phyloP scores from a whole-genome alignment of 2,113 vertebrate species.

The Glareola pratincola region DNA sequence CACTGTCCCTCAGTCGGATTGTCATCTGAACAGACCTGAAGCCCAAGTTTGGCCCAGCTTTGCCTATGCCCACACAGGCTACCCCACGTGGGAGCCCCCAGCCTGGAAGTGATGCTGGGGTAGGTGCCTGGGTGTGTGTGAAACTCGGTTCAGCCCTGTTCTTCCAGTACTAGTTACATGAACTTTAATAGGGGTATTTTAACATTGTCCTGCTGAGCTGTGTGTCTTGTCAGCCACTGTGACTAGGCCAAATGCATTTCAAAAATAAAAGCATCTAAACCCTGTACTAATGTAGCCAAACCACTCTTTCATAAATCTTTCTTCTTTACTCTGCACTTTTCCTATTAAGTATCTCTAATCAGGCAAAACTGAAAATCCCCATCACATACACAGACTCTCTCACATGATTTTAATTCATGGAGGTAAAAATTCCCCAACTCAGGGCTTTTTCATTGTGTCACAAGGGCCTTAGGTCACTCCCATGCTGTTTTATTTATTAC shows the following conservation, averaged over 20 bases:
- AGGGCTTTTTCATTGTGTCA: slow-evolving; percentile 4
- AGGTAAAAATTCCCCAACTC: neutral
- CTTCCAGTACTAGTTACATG: fast-evolving
- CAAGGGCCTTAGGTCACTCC: neutral
- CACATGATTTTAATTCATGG: slow-evolving; percentile 11
- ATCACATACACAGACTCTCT: neutral
- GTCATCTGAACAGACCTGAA: neutral
- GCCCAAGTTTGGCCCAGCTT: neutral
- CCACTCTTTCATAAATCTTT: neutral
- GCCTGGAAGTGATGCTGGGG: neutral
- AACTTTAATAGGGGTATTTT: neutral
- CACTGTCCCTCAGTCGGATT: neutral
- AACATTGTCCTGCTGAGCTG: neutral
- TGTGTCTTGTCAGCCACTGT: neutral
- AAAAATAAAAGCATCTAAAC: neutral
- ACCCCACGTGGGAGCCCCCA: fast-evolving
- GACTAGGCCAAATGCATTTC: neutral
- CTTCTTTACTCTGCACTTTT: neutral
- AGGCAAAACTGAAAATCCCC: slow-evolving; percentile 39
- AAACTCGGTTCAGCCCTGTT: neutral
- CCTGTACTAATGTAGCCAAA: neutral
- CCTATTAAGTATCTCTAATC: neutral
- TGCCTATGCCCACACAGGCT: neutral
- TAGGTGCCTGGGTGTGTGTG: neutral
- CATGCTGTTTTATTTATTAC: neutral